phyloP scores from a whole-genome alignment of 2,797 vertebrate species.

The Rhodeus uyekii region DNA sequence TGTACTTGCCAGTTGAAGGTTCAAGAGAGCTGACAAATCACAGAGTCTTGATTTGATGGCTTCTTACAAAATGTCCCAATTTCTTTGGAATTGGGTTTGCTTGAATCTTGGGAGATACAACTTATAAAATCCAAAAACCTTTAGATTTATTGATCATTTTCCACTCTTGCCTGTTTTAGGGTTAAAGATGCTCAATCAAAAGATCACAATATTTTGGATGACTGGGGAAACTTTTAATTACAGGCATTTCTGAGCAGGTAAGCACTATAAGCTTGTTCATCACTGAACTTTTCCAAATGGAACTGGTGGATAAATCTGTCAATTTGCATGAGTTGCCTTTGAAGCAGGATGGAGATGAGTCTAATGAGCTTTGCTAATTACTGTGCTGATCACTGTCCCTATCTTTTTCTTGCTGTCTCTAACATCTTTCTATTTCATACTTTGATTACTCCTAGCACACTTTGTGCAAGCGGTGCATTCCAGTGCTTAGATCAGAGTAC shows the following conservation, averaged over 20 bases:
- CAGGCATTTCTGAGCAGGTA: constrained; percentile 27
- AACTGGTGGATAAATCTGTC: constrained; percentile 73
- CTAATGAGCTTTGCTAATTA: constrained; percentile 80
- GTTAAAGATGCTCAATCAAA: not conserved
- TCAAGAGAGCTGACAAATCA: too few relatives aligned
- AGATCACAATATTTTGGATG: not conserved
- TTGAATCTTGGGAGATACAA: not conserved
- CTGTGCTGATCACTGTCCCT: constrained; percentile 60
- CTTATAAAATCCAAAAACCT: not conserved
- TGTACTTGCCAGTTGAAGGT: too few relatives aligned
- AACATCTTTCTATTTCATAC: constrained; percentile 22
- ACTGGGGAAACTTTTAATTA: not conserved
- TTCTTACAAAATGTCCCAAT: too few relatives aligned
- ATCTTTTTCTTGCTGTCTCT: constrained; percentile 44
- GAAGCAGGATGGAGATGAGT: constrained; percentile 80
- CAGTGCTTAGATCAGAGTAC: constrained; percentile 26
- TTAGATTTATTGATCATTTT: too few relatives aligned
- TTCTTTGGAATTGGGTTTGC: too few relatives aligned
- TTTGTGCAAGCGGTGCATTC: constrained; percentile 28
- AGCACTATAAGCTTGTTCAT: constrained; percentile 13
- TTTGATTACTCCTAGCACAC: constrained; percentile 6
- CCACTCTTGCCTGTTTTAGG: too few relatives aligned
- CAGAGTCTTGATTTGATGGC: too few relatives aligned
- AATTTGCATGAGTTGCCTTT: constrained; percentile 80
- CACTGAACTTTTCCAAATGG: constrained; percentile 66